Conservation (phyloP, 30 jellyfish, hydroid and myxozoan species). For the Aurelia coerulea region DNA sequence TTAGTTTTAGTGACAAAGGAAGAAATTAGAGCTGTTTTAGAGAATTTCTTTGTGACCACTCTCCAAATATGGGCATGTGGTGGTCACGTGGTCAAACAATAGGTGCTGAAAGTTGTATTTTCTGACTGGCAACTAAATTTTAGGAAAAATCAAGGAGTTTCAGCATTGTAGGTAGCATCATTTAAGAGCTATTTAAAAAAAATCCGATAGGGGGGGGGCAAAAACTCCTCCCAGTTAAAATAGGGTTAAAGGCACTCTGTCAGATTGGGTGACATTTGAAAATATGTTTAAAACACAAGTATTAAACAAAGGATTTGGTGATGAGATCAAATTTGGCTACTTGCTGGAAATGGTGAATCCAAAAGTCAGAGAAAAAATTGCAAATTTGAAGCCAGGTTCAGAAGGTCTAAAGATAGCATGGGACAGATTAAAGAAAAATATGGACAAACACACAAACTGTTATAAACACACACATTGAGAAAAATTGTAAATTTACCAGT, state of each 20-base stretch:
- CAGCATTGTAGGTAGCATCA: background rate
- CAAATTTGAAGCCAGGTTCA: conserved; percentile 23
- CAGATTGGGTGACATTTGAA: conserved; percentile 53
- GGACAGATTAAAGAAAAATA: conserved; percentile 35
- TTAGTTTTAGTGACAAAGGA: too few relatives aligned
- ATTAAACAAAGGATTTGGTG: conserved; percentile 24
- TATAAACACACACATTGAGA: conserved; percentile 22
- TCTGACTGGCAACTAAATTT: too few relatives aligned
- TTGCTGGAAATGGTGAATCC: background rate
- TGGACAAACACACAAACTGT: conserved; percentile 30
- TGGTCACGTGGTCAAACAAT: too few relatives aligned
- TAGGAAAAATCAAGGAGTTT: too few relatives aligned
- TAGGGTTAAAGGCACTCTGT: conserved; percentile 24
- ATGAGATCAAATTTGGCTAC: conserved; percentile 32
- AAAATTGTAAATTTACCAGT: too few relatives aligned
- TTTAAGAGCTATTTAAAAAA: conserved; percentile 15
- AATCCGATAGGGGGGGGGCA: conserved; percentile 21
- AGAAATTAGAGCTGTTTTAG: too few relatives aligned
- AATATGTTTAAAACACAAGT: conserved; percentile 27
- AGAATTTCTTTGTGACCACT: too few relatives aligned
- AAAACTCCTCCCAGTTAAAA: too few relatives aligned
- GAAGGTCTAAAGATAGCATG: conserved; percentile 22
- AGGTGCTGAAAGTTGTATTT: too few relatives aligned
- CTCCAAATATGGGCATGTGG: too few relatives aligned
- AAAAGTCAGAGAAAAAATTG: background rate